Conservation (phyloP, 2,797 vertebrate genomes). For the Hyperoplus lanceolatus region DNA sequence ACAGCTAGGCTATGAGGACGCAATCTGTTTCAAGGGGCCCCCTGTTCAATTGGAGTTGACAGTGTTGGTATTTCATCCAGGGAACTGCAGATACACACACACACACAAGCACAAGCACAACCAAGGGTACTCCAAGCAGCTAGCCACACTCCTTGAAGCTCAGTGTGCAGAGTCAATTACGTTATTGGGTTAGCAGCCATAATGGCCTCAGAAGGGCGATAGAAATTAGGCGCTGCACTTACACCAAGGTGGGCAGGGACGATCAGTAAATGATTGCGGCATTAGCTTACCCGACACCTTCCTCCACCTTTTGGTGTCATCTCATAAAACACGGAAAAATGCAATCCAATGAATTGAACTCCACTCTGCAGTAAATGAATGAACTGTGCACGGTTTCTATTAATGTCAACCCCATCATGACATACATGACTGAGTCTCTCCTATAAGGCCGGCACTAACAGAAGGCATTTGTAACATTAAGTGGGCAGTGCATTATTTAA, state of each 20-base stretch:
- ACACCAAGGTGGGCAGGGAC: constrained; percentile 67
- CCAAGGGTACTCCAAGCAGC: constrained; percentile 64
- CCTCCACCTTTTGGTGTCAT: constrained; percentile 37
- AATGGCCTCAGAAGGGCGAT: constrained; percentile 79
- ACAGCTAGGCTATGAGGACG: constrained; percentile 44
- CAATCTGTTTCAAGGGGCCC: constrained; percentile 65
- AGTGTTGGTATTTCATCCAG: constrained; percentile 65
- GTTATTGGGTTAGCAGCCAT: constrained; percentile 76
- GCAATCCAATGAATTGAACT: constrained; percentile 51
- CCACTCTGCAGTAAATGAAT: constrained; percentile 38
- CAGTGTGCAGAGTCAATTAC: constrained; percentile 76
- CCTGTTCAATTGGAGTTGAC: constrained; percentile 63
- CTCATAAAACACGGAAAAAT: constrained; percentile 63
- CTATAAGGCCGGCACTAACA: not conserved
- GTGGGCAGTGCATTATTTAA: constrained; percentile 30
- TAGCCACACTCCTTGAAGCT: constrained; percentile 65
- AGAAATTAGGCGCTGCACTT: constrained; percentile 78
- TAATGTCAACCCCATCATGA: constrained; percentile 64
- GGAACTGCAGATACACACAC: constrained; percentile 33
- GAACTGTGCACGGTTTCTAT: constrained; percentile 57
- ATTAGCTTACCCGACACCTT: constrained; percentile 56
- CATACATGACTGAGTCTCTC: constrained; percentile 27
- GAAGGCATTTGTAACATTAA: constrained; percentile 20
- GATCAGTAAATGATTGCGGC: constrained; percentile 74
- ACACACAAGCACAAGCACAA: not conserved